Conservation (phyloP, 2,113 vertebrate species). For the Toxotes jaculatrix region DNA sequence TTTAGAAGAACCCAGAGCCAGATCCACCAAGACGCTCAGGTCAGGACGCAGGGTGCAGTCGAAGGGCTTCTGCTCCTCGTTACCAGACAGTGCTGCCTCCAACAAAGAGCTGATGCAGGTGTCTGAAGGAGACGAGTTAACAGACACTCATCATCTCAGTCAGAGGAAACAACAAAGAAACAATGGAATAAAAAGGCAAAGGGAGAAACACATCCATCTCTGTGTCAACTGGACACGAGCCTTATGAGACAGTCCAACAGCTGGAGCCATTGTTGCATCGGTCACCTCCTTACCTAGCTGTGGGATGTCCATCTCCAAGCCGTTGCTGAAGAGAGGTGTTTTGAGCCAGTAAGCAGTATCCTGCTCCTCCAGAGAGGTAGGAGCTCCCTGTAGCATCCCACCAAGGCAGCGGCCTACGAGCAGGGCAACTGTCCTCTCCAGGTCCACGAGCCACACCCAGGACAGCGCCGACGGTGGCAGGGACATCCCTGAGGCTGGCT, state of each 20-base stretch:
- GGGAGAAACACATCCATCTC: neutral
- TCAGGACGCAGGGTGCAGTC: slow-evolving; percentile 92
- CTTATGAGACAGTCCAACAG: neutral
- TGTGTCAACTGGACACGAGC: neutral
- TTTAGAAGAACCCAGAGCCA: slow-evolving; percentile 95
- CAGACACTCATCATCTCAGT: neutral
- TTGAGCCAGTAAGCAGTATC: slow-evolving; percentile 96
- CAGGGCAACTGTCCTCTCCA: slow-evolving; percentile 94
- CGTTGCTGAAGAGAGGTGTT: slow-evolving; percentile 95
- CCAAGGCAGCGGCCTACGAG: slow-evolving; percentile 96
- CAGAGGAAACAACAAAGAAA: neutral
- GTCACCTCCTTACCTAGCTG: slow-evolving; percentile 87
- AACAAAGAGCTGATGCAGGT: slow-evolving; percentile 93
- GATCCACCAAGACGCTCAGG: slow-evolving; percentile 89
- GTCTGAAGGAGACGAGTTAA: slow-evolving; percentile 81
- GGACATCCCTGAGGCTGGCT: slow-evolving; percentile 86
- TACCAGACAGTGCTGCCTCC: slow-evolving; percentile 94
- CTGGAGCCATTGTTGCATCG: neutral
- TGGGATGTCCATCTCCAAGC: slow-evolving; percentile 93
- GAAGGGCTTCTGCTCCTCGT: slow-evolving; percentile 98
- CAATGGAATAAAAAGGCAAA: neutral
- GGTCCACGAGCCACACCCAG: slow-evolving; percentile 98
- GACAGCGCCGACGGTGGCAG: slow-evolving; percentile 89
- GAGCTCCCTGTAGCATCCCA: slow-evolving; percentile 95
- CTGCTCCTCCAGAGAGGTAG: slow-evolving; percentile 92